Base-by-base conservation (phyloP, 2,113 vertebrate genomes). In the Leucosticte australis region DNA sequence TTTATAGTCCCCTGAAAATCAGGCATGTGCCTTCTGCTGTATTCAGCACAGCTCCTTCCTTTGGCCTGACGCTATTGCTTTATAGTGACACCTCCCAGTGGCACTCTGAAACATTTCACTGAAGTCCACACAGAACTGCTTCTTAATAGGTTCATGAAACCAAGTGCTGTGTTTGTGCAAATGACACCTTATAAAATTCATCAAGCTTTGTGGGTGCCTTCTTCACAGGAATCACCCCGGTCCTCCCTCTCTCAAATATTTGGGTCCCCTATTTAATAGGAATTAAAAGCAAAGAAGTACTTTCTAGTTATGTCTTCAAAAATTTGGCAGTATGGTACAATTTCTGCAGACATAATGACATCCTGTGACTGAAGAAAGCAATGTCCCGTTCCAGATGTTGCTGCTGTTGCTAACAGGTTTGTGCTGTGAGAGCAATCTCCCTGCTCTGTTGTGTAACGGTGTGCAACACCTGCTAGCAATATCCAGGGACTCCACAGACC, bases 51-150 rank as follows among this genome's bases (percentile, higher is more conserved):
- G 69, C 83, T 83, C 64, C 83, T 86, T 70, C 35, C 76, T 75
- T 47, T 42, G 39, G 67, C 71, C 93, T 83, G 64, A 37, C 0
- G 9, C 47, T 96, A 73, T 60, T 81, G 93, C 94, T 90, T 87
- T 94, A 71, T 77, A 81, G 90, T 88, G 88, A 92, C 95, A 96
- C 94, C 94, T 94, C 88, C 93, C 95, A 95, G 95, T 93, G 94
- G 95, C 88, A 60, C 90, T 93, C 55, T 28, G 86, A 53, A 80
- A 91, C 79, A 96, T 93, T 93, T 97, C 94, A 94, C 92, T 69
- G 33, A 69, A 96, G 79, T n/a, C 79, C 65, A 9, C 49, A 35
- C 52, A 81, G 68, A 86, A 37, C 35, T 75, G 35, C 37, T 70
- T 9, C 52, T 56, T 31, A 62, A 37, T 22, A 37, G 39, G 24